Conservation (phyloP, 2,797 vertebrate genomes). For the Glossophaga mutica region DNA sequence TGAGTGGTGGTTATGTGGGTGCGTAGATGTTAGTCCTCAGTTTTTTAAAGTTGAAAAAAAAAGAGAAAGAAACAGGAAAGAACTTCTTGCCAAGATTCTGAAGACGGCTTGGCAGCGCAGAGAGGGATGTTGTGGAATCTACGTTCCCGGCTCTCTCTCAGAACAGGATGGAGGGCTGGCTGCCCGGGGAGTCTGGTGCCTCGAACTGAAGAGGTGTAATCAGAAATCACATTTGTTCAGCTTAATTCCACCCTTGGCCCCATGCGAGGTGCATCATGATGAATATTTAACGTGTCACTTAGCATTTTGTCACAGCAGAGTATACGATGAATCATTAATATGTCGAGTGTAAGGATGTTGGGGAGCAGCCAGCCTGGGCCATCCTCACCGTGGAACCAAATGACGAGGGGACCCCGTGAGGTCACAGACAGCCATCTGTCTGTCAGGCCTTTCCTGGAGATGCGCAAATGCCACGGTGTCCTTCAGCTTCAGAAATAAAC, state of each 20-base stretch:
- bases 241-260: conserved; percentile 36
- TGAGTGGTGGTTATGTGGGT: conserved; percentile 13
- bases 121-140: conserved; percentile 37
- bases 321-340: conserved; percentile 50
- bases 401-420: neutral
- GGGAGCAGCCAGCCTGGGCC: neutral
- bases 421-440: neutral
- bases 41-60: conserved; percentile 33
- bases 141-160: conserved; percentile 48
- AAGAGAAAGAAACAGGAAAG: conserved; percentile 44
- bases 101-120: conserved; percentile 54
- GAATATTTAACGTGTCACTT: conserved; percentile 70
- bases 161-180: conserved; percentile 10
- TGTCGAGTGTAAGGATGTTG: neutral
- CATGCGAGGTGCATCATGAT: conserved; percentile 36
- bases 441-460: neutral
- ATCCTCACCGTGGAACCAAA: neutral
- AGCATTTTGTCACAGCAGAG: conserved; percentile 55
- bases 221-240: conserved; percentile 50
- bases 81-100: conserved; percentile 50
- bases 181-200: neutral
- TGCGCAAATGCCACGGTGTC: neutral
- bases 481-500: neutral
- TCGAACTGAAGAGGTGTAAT: conserved; percentile 46
- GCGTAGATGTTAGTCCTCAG: neutral